These are phyloP conservation scores for Turnix velox DNA, from an alignment of 2,113 vertebrate species.

Conservation along the genomic window DNA sequence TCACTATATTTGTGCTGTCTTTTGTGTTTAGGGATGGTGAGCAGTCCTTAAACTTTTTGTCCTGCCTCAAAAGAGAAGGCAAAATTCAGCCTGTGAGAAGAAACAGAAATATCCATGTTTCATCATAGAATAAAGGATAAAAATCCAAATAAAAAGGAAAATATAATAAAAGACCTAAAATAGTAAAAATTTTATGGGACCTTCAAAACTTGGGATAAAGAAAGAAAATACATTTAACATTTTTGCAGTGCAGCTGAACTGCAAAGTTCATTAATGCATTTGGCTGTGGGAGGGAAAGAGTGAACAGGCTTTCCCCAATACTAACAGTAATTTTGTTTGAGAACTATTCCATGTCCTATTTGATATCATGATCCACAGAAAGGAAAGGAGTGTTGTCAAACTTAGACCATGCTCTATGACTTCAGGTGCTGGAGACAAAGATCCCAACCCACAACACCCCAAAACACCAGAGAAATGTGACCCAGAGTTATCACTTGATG, in stretches of 20 bases:
- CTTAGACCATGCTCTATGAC: neutral
- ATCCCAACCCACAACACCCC: conserved; percentile 74
- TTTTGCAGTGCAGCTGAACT: neutral
- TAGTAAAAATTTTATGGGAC: neutral
- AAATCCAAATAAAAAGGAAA: too few relatives aligned
- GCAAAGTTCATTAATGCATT: neutral
- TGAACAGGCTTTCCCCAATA: neutral
- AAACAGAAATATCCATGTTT: neutral
- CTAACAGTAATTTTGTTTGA: neutral
- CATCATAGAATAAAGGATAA: neutral
- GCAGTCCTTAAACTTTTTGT: neutral
- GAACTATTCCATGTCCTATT: neutral
- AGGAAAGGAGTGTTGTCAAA: neutral
- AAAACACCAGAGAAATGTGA: conserved; percentile 89
- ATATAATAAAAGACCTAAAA: neutral
- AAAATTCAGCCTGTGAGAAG: neutral
- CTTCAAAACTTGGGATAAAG: neutral
- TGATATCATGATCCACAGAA: neutral
- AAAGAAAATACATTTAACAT: neutral
- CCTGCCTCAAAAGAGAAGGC: neutral
- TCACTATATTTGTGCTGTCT: too few relatives aligned
- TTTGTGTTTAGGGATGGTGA: fast-evolving
- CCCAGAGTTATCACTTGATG: conserved; percentile 81
- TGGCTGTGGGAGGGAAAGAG: neutral
- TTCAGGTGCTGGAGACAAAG: conserved; percentile 70